phyloP scores from a whole-genome alignment of 2,113 vertebrate genomes.

The Crotalus horridus region DNA sequence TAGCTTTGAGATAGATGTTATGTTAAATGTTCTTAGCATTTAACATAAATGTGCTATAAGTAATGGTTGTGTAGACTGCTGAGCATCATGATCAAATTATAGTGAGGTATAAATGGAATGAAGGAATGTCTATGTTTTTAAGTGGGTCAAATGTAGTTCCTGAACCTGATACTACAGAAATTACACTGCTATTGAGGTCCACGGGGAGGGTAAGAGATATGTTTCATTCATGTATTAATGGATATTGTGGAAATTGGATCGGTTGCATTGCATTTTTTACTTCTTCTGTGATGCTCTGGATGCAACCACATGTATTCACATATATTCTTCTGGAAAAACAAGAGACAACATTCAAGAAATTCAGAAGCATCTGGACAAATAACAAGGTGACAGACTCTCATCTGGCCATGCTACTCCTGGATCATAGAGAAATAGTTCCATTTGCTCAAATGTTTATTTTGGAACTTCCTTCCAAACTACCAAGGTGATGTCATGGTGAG shows the following conservation, averaged over 20 bases:
- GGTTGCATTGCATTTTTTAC: neutral
- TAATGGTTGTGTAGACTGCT: neutral
- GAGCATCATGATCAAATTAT: neutral
- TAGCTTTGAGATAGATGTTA: neutral
- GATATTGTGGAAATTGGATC: conserved; percentile 14
- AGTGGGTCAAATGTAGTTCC: neutral
- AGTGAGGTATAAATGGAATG: neutral
- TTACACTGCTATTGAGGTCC: neutral
- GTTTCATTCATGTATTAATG: neutral
- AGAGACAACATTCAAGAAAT: neutral
- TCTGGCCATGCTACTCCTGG: neutral
- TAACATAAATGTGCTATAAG: neutral
- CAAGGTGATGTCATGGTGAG: neutral
- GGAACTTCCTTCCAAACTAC: neutral
- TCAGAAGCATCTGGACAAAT: neutral
- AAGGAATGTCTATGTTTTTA: neutral
- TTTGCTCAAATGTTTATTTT: neutral
- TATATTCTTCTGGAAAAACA: neutral
- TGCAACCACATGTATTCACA: neutral
- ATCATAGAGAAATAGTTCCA: neutral
- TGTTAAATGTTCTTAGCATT: neutral
- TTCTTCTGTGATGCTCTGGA: neutral
- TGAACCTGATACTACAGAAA: neutral
- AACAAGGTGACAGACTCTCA: conserved; percentile 22
- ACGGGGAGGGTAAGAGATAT: neutral